phyloP scores from a whole-genome alignment of 1,140 invertebrate genomes.

The Lepeophtheirus salmonis region DNA sequence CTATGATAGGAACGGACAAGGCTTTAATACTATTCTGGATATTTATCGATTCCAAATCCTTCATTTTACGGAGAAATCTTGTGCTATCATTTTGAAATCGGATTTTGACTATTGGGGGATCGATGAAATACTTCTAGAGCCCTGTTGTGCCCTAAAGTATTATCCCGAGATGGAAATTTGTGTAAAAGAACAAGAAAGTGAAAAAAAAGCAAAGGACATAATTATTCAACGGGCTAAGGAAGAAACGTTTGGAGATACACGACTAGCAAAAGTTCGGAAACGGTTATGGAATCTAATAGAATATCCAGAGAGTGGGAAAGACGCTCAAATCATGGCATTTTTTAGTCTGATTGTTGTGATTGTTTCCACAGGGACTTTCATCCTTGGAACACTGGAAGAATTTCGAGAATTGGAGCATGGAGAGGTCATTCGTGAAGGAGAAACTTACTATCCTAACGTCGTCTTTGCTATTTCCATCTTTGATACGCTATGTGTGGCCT shows the following conservation, averaged over 20 bases:
- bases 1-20: background rate
- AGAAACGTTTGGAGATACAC: constrained; percentile 5
- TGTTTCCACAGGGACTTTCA: constrained; percentile 2
- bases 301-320: constrained; percentile 11
- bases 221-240: background rate
- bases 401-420: background rate
- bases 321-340: background rate
- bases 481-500: background rate
- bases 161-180: constrained; percentile 13
- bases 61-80: constrained; percentile 3
- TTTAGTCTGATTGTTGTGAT: background rate
- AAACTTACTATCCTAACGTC: background rate
- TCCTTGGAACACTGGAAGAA: background rate
- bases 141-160: constrained; percentile 14
- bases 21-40: constrained; percentile 8
- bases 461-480: background rate
- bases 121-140: constrained; percentile 15
- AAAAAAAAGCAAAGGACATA: background rate
- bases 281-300: constrained; percentile 13
- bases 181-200: background rate
- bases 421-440: background rate
- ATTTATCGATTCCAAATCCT: background rate
- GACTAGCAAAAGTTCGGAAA: constrained; percentile 1
- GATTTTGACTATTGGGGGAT: constrained; percentile 7
- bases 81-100: constrained; percentile 1